Base-by-base conservation (phyloP, 2,797 vertebrate species). In the Benthosema pterotum region DNA sequence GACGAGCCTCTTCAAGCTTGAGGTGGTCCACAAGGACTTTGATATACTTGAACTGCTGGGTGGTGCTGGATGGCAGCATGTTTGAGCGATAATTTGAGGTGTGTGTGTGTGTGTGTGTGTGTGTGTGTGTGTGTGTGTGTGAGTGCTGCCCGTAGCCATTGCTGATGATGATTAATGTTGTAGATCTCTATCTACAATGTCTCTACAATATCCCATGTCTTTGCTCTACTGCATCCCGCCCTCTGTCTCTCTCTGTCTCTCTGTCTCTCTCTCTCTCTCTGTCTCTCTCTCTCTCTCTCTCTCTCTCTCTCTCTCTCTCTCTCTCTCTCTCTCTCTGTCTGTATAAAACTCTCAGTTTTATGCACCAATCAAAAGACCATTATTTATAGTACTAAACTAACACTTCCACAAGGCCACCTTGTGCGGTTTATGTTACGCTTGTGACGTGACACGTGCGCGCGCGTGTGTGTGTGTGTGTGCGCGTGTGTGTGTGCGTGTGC, bases 101-200 rank as follows among this genome's bases (percentile, higher is more conserved):
- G 17, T 61, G 22, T 16, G 58, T 53, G 71, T 64, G 16, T 62
- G 16, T 50, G 28, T 47, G 22, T 17, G 49, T 58, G 64, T 43
- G 25, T 45, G 60, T 42, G 42, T 11, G 32, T 43, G 55, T 22
- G 53, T 54, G 32, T 8, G 17, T 69, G 45, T 18, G 54, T 70
- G 42, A 57, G 6, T 38, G 8, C 7, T 38, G 52, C 42, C 32
- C 55, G 57, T 17, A 45, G 25, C 57, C 48, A 42, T 1, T 32
- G 64, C 74, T 79, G 63, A 79, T 82, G 69, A 79, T 78, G 71
- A 83, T 83, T 85, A 67, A 83, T 81, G 67, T 61, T 50, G 38
- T 25, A 49, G 71, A 82, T 77, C 62, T 63, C 52, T 61, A 67
- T 86, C 67, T 78, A 62, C 74, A 54, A 81, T n/a, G n/a, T n/a